Evolutionary conservation across 2,888 invertebrate genomes (phyloP).

Genomic region (Theretra japonica): DNA sequence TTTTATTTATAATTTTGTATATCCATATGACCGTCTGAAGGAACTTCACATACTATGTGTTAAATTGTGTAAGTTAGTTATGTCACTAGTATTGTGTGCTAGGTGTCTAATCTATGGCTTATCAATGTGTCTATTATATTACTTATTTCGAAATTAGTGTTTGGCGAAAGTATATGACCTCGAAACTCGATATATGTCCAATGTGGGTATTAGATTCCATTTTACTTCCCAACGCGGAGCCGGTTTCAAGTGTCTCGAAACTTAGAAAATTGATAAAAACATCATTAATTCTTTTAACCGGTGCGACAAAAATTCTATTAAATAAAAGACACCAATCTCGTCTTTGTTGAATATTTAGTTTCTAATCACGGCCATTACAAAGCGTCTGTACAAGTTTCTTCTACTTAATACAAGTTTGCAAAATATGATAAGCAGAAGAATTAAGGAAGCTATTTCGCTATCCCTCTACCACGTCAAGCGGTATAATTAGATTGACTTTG

Average conservation of each 20-base stretch:
- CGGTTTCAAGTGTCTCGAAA: not conserved
- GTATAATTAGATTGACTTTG: slow-evolving; percentile 71
- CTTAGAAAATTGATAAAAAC: not conserved
- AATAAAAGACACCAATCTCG: slow-evolving; percentile 4
- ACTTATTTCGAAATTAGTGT: not conserved
- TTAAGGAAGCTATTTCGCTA: slow-evolving; percentile 72
- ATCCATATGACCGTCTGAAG: too few species aligned
- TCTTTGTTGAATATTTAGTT: slow-evolving; percentile 12
- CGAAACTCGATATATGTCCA: not conserved
- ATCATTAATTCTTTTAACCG: not conserved
- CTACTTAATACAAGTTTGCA: slow-evolving; percentile 50
- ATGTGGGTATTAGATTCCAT: not conserved
- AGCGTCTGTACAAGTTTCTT: slow-evolving; percentile 32
- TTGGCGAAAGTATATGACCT: not conserved
- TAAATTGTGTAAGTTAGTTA: too few species aligned
- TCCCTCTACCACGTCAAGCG: slow-evolving; percentile 71
- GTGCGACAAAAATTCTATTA: not conserved
- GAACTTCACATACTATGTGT: too few species aligned
- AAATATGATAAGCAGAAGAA: slow-evolving; percentile 60
- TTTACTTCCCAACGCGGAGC: not conserved
- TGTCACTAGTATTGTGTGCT: too few species aligned
- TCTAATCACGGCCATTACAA: slow-evolving; percentile 23
- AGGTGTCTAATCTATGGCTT: too few species aligned
- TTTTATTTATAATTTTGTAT: too few species aligned
- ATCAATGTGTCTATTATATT: too few species aligned